Base-by-base conservation (phyloP, 2,113 vertebrate species). In the Polyodon spathula region DNA sequence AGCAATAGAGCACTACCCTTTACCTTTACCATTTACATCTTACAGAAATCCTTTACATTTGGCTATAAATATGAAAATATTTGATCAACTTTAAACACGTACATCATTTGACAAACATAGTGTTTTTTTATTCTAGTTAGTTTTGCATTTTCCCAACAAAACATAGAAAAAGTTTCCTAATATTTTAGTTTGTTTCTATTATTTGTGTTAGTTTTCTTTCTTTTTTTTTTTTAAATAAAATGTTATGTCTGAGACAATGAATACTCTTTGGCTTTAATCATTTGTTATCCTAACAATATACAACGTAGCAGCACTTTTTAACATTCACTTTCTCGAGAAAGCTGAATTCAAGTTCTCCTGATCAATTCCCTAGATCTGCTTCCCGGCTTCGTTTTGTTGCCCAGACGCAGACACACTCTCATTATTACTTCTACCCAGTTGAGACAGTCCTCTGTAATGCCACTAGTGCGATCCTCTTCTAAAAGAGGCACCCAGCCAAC, bases 241-340 rank as follows among this genome's bases (percentile, higher is more conserved):
- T 27, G 27, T 27, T 27, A 27, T 27, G 17, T 39, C 46, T 39
- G 10, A 59, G 40, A 64, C 57, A 62, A 11, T 59, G 75, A 82
- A 84, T 75, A 86, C 81, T 86, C 78, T 81, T 79, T 81, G 78
- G 77, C 66, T 77, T 84, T 70, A 71, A 71, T 75, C 70, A 59
- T 27, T 54, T 53, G 37, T 56, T 71, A 73, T 74, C 66, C 37
- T 11, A 70, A 67, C 59, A 67, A 68, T 72, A 70, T 70, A 79
- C 80, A 79, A 74, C 52, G 63, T 87, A 85, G 85, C 83, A 87
- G 85, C 85, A 85, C 80, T 76, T 83, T 57, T 78, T 76, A 77
- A 85, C 81, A 82, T 84, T 85, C 76, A 74, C 73, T 81, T 73
- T 73, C 77, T 75, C 68, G 2, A 55, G 56, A 63, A 56, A 61